Evolutionary conservation across 37 sponge, comb jelly and placozoan genomes (phyloP).

Genomic region (Oscarella lobularis): DNA sequence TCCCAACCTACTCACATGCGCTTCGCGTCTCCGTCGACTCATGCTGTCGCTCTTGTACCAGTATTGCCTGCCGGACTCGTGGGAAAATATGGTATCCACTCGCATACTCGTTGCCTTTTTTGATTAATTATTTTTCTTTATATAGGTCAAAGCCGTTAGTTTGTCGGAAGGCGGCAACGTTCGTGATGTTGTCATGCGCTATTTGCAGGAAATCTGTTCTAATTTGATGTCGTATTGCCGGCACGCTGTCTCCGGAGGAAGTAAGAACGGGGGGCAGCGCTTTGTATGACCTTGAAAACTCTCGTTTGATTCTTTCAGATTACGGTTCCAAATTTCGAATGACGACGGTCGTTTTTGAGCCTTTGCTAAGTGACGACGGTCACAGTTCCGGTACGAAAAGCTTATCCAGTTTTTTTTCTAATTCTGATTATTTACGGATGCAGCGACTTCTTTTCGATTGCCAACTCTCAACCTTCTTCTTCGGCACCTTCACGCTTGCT

Average conservation of each 20-base stretch:
- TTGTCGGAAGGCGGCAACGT: neutral
- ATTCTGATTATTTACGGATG: no score
- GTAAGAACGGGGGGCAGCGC: slow-evolving; percentile 5
- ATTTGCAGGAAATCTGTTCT: slow-evolving; percentile 32
- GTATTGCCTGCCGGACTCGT: slow-evolving; percentile 33
- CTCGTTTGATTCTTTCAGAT: no score
- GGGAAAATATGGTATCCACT: slow-evolving; percentile 9
- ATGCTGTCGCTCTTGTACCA: slow-evolving; percentile 41
- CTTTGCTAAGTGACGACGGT: no score
- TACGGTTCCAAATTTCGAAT: neutral
- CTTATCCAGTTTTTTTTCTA: no score
- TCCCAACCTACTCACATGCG: neutral
- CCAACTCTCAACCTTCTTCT: neutral
- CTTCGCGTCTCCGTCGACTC: slow-evolving; percentile 36
- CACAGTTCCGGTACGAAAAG: no score
- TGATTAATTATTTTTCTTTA: neutral
- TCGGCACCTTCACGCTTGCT: neutral
- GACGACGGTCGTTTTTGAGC: neutral
- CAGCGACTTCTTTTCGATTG: no score
- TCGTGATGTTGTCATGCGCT: neutral
- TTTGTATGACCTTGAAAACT: no score
- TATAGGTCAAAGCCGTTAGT: neutral
- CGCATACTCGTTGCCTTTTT: neutral
- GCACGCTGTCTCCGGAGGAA: slow-evolving; percentile 47
- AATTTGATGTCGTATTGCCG: slow-evolving; percentile 55